Conservation (phyloP, 1,140 invertebrate species). For the Zelostemma sp. region DNA sequence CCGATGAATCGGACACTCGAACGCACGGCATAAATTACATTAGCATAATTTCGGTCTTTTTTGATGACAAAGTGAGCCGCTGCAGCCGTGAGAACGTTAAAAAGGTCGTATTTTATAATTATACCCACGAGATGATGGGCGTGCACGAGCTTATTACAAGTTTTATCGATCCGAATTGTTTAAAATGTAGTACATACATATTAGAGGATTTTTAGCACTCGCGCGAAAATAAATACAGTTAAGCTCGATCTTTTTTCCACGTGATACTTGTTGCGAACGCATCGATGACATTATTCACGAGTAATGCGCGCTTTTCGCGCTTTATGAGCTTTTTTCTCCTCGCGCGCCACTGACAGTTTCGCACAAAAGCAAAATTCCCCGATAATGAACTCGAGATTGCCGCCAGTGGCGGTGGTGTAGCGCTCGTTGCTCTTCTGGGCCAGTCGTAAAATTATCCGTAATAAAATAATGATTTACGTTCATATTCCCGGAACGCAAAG, state of each 20-base stretch:
- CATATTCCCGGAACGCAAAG: constrained; percentile 44
- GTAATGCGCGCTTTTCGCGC: too few species aligned
- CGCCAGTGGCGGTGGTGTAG: constrained; percentile 20
- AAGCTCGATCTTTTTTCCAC: too few species aligned
- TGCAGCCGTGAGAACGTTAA: constrained; percentile 55
- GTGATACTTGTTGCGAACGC: too few species aligned
- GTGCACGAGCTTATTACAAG: neutral
- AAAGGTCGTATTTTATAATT: constrained; percentile 6
- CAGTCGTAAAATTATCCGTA: constrained; percentile 57
- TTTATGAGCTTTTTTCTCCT: neutral
- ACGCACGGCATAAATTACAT: constrained; percentile 61
- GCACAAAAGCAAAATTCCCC: constrained; percentile 14
- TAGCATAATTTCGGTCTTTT: constrained; percentile 54
- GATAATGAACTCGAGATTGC: constrained; percentile 49
- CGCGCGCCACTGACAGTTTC: neutral
- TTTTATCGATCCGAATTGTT: constrained; percentile 3
- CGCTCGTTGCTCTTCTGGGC: constrained; percentile 8
- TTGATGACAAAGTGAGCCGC: constrained; percentile 57
- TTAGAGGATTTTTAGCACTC: too few species aligned
- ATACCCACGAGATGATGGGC: neutral
- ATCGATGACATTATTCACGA: too few species aligned
- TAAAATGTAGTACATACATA: constrained; percentile 1
- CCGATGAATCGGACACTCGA: constrained; percentile 15
- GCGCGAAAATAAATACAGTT: too few species aligned
- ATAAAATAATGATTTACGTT: constrained; percentile 58